These are phyloP conservation scores for Alligator sinensis DNA, from an alignment of 2,113 vertebrate genomes.

Conservation along the genomic window DNA sequence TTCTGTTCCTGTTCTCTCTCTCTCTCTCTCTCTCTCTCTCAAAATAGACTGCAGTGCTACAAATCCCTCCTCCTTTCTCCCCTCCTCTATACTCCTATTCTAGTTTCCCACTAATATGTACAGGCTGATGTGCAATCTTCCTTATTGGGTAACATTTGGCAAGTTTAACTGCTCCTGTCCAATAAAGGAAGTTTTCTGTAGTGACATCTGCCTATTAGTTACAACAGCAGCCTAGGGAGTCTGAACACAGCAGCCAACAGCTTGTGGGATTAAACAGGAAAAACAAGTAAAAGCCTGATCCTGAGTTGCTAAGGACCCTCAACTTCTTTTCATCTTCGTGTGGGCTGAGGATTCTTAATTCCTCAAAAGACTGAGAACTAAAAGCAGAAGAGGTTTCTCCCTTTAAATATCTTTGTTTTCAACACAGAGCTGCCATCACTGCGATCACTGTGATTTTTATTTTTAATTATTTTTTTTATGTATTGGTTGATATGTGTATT, in stretches of 20 bases:
- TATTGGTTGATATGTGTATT: background rate
- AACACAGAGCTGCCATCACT: background rate
- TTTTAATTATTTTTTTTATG: background rate
- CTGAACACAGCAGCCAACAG: background rate
- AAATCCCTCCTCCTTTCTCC: slow-evolving; percentile 1
- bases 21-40: slow-evolving; percentile 40
- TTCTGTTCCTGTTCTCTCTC: slow-evolving; percentile 30
- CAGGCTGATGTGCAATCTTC: background rate
- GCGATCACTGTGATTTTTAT: background rate
- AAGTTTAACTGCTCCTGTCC: background rate
- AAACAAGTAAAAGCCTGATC: accelerated
- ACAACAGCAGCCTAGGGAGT: background rate
- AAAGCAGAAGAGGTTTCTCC: background rate
- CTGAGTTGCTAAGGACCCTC: background rate
- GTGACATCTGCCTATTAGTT: accelerated
- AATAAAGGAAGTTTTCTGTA: background rate
- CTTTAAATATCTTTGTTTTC: background rate
- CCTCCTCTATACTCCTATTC: background rate
- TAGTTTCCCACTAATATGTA: background rate
- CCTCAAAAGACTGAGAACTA: background rate
- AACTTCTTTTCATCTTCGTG: background rate
- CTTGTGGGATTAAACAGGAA: slow-evolving; percentile 40
- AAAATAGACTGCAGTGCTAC: slow-evolving; percentile 24
- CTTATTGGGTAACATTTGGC: background rate
- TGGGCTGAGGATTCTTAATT: background rate